Evolutionary conservation across 1,140 invertebrate species (phyloP), one percentile per base, ranked within the genome.

Genomic region (Drosophila erecta): DNA sequence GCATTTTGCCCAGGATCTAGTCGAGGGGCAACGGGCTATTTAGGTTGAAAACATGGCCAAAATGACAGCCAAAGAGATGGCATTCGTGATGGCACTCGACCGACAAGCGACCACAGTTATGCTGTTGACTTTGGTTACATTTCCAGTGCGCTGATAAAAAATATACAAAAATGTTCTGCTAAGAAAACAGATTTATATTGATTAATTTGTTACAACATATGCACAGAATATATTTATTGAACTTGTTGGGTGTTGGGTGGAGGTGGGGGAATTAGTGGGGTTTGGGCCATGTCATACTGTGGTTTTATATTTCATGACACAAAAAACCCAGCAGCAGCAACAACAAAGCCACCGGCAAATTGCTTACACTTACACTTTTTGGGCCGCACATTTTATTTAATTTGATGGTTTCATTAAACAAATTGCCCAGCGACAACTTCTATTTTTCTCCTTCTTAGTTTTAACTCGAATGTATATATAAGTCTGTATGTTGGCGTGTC

Each of bases 331-430:
- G 22, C 6, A 66, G 20, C 41, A 37, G 17, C 53, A 64, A 57
- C 75, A 69, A 56, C 14, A 47, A 57, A 44, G 50, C 41, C 65
- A 47, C 33, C 40, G 51, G 55, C 74, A 85, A 76, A 61, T 84
- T 80, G 66, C 81, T 77, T 80, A 49, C 72, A 74, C 79, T 87
- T 70, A 66, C 77, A 86, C 67, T 80, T 77, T 85, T 76, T 17
- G 73, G 74, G 49, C 64, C 61, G 78, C 78, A 86, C 81, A 86
- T 86, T 86, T 81, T 76, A 77, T 76, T n/a, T n/a, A n/a, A n/a
- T 86, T 86, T 86, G 79, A 86, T 86, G 83, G 87, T 86, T 86
- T 86, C 78, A 86, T 86, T 86, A 81, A 87, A 81, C 76, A 81
- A 87, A 86, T 87, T 79, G 81, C 71, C 54, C 40, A 30, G 41